These are phyloP conservation scores for Holacanthella duospinosa DNA, from an alignment of 2,888 invertebrate species.

Conservation along the genomic window DNA sequence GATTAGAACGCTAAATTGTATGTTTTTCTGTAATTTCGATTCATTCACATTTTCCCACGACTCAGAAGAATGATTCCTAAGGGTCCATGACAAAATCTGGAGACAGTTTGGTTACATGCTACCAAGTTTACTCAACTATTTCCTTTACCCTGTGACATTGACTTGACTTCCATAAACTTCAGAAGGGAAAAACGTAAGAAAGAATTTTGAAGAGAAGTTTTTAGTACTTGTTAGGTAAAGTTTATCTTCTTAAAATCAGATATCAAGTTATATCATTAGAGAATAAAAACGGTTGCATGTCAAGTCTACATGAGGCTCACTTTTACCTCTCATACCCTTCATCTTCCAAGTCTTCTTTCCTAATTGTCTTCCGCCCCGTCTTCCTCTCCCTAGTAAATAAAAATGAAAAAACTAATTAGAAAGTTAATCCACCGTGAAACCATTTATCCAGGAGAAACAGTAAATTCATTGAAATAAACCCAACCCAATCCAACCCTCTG, in stretches of 20 bases:
- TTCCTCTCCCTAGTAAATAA: neutral
- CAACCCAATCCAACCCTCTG: neutral
- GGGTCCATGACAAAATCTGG: no score
- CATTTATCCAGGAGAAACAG: neutral
- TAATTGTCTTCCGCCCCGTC: neutral
- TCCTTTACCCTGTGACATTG: neutral
- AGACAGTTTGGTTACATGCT: no score
- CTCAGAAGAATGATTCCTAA: no score
- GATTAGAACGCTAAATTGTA: no score
- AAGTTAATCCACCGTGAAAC: neutral
- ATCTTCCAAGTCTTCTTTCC: neutral
- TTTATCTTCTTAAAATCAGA: conserved; percentile 1
- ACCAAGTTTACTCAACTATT: no score
- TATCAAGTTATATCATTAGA: neutral
- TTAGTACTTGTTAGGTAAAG: no score
- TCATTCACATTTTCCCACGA: no score
- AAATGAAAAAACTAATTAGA: conserved; percentile 2
- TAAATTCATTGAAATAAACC: neutral
- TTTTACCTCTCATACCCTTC: no score
- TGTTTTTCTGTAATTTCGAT: no score
- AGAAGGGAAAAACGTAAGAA: neutral
- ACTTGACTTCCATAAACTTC: neutral
- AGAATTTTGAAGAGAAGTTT: no score
- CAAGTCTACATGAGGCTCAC: neutral
- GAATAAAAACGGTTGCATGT: neutral